These are phyloP conservation scores for Gobio gobio DNA, from an alignment of 2,113 vertebrate species.

Conservation along the genomic window DNA sequence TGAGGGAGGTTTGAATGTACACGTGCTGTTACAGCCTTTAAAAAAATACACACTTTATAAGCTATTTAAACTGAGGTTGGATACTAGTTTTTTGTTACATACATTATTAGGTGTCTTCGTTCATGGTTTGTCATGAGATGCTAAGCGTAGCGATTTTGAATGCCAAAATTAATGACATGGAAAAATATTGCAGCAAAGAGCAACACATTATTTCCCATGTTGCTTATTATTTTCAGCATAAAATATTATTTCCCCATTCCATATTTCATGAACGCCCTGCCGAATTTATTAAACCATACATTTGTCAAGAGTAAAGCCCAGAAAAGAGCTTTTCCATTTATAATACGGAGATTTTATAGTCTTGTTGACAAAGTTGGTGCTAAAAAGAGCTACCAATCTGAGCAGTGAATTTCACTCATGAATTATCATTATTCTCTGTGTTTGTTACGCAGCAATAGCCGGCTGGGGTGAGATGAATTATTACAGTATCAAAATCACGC, in stretches of 20 bases:
- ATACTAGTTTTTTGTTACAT: background rate
- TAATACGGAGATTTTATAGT: conserved; percentile 22
- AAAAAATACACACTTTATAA: conserved; percentile 12
- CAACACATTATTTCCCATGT: conserved; percentile 33
- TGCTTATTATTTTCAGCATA: conserved; percentile 36
- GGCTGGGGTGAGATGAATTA: conserved; percentile 35
- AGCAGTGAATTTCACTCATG: conserved; percentile 27
- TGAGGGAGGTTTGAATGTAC: background rate
- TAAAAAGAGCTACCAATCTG: conserved; percentile 17
- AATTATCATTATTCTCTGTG: conserved; percentile 32
- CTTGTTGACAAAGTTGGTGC: conserved; percentile 36
- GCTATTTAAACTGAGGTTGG: background rate
- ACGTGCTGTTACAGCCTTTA: background rate
- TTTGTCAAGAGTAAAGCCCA: conserved; percentile 27
- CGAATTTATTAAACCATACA: conserved; percentile 21
- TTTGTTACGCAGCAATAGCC: conserved; percentile 13
- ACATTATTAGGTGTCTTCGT: background rate
- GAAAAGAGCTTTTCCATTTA: conserved; percentile 17
- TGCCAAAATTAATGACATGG: conserved; percentile 16
- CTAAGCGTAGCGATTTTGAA: background rate
- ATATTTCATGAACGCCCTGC: conserved; percentile 21
- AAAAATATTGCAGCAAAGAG: conserved; percentile 19
- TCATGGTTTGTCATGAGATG: background rate
- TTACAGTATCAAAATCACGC: conserved; percentile 28
- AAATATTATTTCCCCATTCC: conserved; percentile 14